Percentiles rank a stretch among this genome's conserved stretches.
Evolutionary conservation across 1,140 invertebrate genomes (phyloP).

Genomic region (Orchesella cincta): DNA sequence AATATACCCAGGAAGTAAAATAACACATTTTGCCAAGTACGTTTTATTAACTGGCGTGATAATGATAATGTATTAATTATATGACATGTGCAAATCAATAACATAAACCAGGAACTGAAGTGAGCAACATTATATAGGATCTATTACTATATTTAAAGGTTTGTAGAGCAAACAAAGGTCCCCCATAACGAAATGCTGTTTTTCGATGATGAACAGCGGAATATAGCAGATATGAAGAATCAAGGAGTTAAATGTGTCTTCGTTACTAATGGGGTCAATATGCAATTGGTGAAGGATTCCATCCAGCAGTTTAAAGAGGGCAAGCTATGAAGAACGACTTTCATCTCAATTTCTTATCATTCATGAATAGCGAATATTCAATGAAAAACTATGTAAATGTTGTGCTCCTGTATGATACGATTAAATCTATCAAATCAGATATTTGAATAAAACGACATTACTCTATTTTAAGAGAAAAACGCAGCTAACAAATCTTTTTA

Average conservation of each 20-base stretch:
- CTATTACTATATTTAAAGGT: not conserved
- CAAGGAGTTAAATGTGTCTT: slow-evolving; percentile 63
- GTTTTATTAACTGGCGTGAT: too few relatives aligned
- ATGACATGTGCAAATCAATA: too few relatives aligned
- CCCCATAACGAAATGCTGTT: slow-evolving; percentile 57
- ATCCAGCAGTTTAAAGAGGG: slow-evolving; percentile 56
- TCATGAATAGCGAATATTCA: not conserved
- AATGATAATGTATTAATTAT: too few relatives aligned
- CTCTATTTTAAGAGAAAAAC: too few relatives aligned
- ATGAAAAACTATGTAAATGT: too few relatives aligned
- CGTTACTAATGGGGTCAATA: slow-evolving; percentile 61
- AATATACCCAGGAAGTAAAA: slow-evolving; percentile 61
- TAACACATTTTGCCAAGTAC: slow-evolving; percentile 56
- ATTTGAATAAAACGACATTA: too few relatives aligned
- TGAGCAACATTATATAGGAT: not conserved
- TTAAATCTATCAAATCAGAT: too few relatives aligned
- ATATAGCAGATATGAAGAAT: slow-evolving; percentile 63
- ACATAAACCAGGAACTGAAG: too few relatives aligned
- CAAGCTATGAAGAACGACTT: not conserved
- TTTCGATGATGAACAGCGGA: slow-evolving; percentile 69
- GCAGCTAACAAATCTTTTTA: too few relatives aligned
- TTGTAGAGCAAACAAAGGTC: not conserved
- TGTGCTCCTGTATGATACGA: too few relatives aligned
- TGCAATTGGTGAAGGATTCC: slow-evolving; percentile 58
- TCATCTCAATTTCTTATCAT: not conserved